Evolutionary conservation across 2,888 invertebrate species (phyloP).

Genomic region (Erannis defoliaria): DNA sequence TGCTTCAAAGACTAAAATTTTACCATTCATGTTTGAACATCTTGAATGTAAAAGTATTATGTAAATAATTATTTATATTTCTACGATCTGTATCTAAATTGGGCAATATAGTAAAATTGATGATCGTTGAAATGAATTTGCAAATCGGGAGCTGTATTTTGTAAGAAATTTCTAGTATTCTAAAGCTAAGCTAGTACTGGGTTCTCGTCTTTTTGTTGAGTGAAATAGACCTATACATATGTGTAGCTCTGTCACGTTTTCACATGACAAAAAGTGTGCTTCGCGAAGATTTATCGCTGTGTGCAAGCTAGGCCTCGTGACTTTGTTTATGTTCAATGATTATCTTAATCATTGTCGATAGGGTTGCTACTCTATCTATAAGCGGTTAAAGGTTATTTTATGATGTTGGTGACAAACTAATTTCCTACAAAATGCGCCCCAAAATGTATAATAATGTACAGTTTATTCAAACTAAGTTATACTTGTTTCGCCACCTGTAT

Average conservation of each 20-base stretch:
- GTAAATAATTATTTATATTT: slow-evolving; percentile 31
- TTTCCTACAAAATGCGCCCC: background rate
- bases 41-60: slow-evolving; percentile 23
- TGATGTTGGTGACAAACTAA: background rate
- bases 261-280: background rate
- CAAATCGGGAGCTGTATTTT: background rate
- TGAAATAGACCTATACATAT: no score
- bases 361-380: background rate
- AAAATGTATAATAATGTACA: slow-evolving; percentile 17
- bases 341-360: background rate
- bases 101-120: background rate
- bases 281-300: background rate
- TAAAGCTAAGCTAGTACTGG: background rate
- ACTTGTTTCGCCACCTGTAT: slow-evolving; percentile 19
- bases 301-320: background rate
- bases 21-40: background rate
- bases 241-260: background rate
- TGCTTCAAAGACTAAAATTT: background rate
- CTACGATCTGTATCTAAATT: slow-evolving; percentile 18
- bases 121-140: background rate
- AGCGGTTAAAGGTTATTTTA: background rate
- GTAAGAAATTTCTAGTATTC: background rate
- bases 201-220: background rate
- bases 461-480: slow-evolving; percentile 11
- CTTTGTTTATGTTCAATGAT: background rate